These are phyloP conservation scores for Bursaphelenchus okinawaensis DNA, from an alignment of 2,888 invertebrate species.

Conservation along the genomic window DNA sequence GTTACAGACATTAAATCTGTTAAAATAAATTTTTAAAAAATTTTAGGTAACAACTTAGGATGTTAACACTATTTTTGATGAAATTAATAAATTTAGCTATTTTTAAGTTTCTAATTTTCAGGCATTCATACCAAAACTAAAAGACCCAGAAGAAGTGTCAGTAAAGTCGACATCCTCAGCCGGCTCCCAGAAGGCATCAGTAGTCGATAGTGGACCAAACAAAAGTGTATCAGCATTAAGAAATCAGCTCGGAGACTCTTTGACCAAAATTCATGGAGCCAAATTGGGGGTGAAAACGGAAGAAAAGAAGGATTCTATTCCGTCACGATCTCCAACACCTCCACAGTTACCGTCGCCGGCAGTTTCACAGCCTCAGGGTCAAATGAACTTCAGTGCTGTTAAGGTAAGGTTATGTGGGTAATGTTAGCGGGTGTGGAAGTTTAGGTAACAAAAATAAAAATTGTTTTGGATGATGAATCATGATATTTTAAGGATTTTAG, in stretches of 20 bases:
- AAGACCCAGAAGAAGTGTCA: not conserved
- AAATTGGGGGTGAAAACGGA: not conserved
- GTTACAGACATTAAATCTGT: too few relatives aligned
- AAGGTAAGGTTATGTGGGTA: not conserved
- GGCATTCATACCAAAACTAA: not conserved
- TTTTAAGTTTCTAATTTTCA: too few relatives aligned
- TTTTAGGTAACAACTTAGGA: too few relatives aligned
- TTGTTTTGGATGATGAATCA: too few relatives aligned
- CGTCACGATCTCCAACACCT: not conserved
- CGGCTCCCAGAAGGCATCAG: not conserved
- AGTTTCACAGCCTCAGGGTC: not conserved
- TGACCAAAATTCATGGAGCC: not conserved
- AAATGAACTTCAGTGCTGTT: not conserved
- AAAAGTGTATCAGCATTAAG: conserved; percentile 4
- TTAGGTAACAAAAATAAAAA: too few relatives aligned
- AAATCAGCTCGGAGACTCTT: conserved; percentile 5
- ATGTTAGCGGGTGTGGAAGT: too few relatives aligned
- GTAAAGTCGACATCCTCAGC: not conserved
- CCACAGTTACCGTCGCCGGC: not conserved
- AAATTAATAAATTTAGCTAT: not conserved
- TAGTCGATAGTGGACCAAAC: not conserved
- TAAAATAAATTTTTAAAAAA: too few relatives aligned
- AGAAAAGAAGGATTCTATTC: not conserved
- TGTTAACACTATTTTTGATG: too few relatives aligned
- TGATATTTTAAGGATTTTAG: too few relatives aligned